These are phyloP conservation scores for Channa maculata DNA, from an alignment of 2,113 vertebrate genomes.

Conservation along the genomic window DNA sequence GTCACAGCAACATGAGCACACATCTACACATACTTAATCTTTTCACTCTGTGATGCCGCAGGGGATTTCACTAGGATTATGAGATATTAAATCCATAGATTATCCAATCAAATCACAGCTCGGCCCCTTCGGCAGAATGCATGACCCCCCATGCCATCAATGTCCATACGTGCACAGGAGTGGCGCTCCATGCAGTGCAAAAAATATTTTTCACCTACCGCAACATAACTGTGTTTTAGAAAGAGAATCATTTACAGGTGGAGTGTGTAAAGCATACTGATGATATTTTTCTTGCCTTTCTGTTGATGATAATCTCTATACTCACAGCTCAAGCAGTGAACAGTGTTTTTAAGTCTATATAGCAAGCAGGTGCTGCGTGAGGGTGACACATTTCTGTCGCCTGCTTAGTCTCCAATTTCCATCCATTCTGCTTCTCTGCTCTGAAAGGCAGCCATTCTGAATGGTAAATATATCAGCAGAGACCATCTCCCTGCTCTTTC, in stretches of 20 bases:
- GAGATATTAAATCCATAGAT: slow-evolving; percentile 86
- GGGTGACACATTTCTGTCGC: slow-evolving; percentile 63
- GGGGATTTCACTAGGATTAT: slow-evolving; percentile 81
- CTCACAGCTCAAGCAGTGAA: slow-evolving; percentile 4
- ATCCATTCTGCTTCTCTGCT: slow-evolving; percentile 57
- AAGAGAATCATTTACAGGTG: slow-evolving; percentile 6
- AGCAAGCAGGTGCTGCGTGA: slow-evolving; percentile 24
- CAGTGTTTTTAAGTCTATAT: slow-evolving; percentile 31
- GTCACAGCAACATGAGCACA: slow-evolving; percentile 56
- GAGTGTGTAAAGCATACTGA: slow-evolving; percentile 38
- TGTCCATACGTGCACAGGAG: slow-evolving; percentile 11
- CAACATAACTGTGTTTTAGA: slow-evolving; percentile 33
- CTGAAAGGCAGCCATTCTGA: slow-evolving; percentile 64
- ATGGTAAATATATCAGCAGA: slow-evolving; percentile 71
- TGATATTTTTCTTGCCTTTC: slow-evolving; percentile 49
- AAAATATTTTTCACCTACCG: slow-evolving; percentile 30
- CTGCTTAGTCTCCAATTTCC: slow-evolving; percentile 60
- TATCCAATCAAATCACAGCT: slow-evolving; percentile 83
- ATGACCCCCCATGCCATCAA: slow-evolving; percentile 33
- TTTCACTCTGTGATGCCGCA: slow-evolving; percentile 61
- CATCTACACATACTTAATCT: slow-evolving; percentile 72
- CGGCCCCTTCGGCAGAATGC: slow-evolving; percentile 59
- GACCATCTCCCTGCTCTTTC: slow-evolving; percentile 68
- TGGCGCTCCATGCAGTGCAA: slow-evolving; percentile 4
- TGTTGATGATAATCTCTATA: slow-evolving; percentile 55